Evolutionary conservation across 2,113 vertebrate genomes (phyloP).

Genomic region (Dinomys branickii): DNA sequence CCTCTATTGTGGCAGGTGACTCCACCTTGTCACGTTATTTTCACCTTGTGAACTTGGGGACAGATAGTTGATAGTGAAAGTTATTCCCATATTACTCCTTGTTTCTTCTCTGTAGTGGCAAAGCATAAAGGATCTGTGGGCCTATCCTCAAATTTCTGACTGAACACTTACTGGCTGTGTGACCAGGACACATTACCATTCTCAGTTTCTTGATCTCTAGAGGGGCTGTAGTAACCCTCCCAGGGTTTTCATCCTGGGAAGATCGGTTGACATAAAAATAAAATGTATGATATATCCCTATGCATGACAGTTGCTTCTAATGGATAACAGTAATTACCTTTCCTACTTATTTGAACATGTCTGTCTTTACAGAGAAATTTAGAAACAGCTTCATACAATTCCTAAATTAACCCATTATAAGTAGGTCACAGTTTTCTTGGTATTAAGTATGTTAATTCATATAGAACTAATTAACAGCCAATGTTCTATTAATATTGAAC

Average conservation of each 20-base stretch:
- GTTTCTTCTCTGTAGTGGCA: not conserved
- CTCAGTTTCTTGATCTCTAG: not conserved
- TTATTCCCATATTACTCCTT: accelerated
- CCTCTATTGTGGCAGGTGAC: accelerated
- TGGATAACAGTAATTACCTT: accelerated
- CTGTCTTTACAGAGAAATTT: not conserved
- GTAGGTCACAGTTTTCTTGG: not conserved
- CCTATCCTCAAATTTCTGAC: not conserved
- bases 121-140: accelerated
- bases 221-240: accelerated
- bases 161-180: accelerated
- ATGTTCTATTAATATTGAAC: not conserved
- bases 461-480: not conserved
- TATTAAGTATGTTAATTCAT: not conserved
- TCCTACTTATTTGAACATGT: accelerated
- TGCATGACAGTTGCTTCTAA: accelerated
- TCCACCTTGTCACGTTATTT: accelerated
- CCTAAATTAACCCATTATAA: not conserved
- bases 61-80: not conserved
- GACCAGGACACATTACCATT: not conserved
- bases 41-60: not conserved
- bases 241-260: accelerated
- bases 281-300: accelerated
- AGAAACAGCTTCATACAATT: not conserved
- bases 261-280: accelerated